Conservation (phyloP, 1,140 invertebrate species). For the Thaumatotibia leucotreta region DNA sequence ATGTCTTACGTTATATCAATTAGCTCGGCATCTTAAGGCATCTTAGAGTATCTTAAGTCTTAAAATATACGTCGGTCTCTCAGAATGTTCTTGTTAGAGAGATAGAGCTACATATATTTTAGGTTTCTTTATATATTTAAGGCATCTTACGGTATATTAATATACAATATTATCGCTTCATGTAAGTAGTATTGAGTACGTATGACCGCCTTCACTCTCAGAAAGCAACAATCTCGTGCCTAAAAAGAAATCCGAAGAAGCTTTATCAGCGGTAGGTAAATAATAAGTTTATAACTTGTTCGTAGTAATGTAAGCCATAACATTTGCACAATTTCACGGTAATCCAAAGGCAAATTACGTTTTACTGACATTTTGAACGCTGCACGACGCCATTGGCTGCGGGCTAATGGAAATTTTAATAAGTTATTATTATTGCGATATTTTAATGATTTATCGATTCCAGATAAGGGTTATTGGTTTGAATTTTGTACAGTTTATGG, state of each 20-base stretch:
- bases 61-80: too few relatives aligned
- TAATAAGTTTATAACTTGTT: slow-evolving; percentile 22
- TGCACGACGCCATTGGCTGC: not conserved
- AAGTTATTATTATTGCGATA: slow-evolving; percentile 12
- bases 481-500: not conserved
- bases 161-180: too few relatives aligned
- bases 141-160: too few relatives aligned
- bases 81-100: too few relatives aligned
- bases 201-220: too few relatives aligned
- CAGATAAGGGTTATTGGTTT: not conserved
- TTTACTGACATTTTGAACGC: not conserved
- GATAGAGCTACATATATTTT: too few relatives aligned
- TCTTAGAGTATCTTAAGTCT: too few relatives aligned
- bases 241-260: not conserved
- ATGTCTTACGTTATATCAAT: too few relatives aligned
- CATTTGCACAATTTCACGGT: slow-evolving; percentile 23
- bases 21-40: too few relatives aligned
- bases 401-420: slow-evolving; percentile 13
- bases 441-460: slow-evolving; percentile 11
- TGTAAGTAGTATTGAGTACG: too few relatives aligned
- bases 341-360: slow-evolving; percentile 11
- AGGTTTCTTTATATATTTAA: too few relatives aligned
- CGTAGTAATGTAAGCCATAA: slow-evolving; percentile 12
- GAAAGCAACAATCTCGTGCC: not conserved
- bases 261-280: slow-evolving; percentile 23